Conservation (phyloP, 2,113 vertebrate species). For the Ivindomyrus marchei region DNA sequence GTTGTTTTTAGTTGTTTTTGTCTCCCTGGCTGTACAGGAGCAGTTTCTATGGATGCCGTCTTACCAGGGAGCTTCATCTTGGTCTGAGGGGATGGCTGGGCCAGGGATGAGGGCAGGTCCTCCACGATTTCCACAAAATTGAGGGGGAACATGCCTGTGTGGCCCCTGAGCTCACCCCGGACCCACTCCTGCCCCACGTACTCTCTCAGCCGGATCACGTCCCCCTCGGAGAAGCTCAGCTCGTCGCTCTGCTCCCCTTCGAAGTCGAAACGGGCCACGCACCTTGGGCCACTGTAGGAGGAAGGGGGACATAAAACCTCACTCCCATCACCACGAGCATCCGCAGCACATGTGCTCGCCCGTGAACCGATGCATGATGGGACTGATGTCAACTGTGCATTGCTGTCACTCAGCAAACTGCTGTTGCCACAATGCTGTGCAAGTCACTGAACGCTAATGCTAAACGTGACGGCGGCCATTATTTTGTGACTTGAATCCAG, state of each 20-base stretch:
- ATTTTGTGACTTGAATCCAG: neutral
- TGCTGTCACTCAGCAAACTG: neutral
- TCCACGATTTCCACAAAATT: conserved; percentile 85
- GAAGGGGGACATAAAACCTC: neutral
- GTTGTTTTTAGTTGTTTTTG: neutral
- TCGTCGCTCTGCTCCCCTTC: conserved; percentile 81
- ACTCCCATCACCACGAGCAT: neutral
- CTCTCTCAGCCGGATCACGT: conserved; percentile 75
- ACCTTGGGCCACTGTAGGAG: conserved; percentile 69
- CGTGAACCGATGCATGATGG: neutral
- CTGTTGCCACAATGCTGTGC: neutral
- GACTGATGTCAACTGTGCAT: neutral
- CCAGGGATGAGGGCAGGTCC: conserved; percentile 59
- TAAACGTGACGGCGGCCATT: neutral
- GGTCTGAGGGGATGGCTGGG: conserved; percentile 21
- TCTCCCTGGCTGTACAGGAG: neutral
- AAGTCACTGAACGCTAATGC: neutral
- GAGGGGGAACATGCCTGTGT: conserved; percentile 77
- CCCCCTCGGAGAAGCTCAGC: conserved; percentile 82
- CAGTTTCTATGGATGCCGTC: neutral
- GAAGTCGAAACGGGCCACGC: conserved; percentile 82
- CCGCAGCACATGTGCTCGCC: neutral
- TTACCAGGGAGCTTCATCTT: conserved; percentile 50
- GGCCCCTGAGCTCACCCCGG: conserved; percentile 64
- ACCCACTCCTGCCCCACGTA: conserved; percentile 85